phyloP scores from a whole-genome alignment of 1,140 invertebrate genomes.

The Leptinotarsa texana region DNA sequence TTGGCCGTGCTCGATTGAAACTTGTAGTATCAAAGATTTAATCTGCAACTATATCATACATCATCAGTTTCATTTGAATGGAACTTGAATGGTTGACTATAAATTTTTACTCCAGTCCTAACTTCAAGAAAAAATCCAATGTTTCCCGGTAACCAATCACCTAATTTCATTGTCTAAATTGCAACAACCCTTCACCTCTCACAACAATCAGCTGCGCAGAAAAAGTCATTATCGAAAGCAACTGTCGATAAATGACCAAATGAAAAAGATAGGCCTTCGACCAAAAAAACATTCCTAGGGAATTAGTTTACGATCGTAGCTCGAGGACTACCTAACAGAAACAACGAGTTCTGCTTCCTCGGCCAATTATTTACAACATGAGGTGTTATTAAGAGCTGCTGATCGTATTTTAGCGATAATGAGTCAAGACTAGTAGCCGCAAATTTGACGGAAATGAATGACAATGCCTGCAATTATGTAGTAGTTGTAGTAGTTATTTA shows the following conservation, averaged over 20 bases:
- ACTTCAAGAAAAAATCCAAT: no score
- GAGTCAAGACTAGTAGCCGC: slow-evolving; percentile 48
- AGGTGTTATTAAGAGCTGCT: slow-evolving; percentile 50
- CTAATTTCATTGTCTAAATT: no score
- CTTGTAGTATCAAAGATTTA: no score
- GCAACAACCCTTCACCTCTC: no score
- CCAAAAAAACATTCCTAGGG: slow-evolving; percentile 28
- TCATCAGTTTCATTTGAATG: no score
- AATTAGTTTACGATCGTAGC: slow-evolving; percentile 35
- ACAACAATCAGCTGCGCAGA: background rate
- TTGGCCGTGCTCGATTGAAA: no score
- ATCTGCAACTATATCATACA: no score
- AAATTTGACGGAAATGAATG: slow-evolving; percentile 45
- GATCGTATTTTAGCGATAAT: slow-evolving; percentile 49
- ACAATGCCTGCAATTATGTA: slow-evolving; percentile 11
- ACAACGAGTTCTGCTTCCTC: slow-evolving; percentile 48
- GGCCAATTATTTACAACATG: slow-evolving; percentile 50
- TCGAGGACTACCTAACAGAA: slow-evolving; percentile 46
- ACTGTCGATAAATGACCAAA: background rate
- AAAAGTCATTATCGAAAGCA: background rate
- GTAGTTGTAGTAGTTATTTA: no score
- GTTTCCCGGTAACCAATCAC: no score
- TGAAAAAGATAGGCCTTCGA: background rate
- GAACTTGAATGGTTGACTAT: no score
- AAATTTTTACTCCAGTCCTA: no score